Evolutionary conservation across 1,140 invertebrate genomes (phyloP).

Genomic region (Zaprionus africanus): DNA sequence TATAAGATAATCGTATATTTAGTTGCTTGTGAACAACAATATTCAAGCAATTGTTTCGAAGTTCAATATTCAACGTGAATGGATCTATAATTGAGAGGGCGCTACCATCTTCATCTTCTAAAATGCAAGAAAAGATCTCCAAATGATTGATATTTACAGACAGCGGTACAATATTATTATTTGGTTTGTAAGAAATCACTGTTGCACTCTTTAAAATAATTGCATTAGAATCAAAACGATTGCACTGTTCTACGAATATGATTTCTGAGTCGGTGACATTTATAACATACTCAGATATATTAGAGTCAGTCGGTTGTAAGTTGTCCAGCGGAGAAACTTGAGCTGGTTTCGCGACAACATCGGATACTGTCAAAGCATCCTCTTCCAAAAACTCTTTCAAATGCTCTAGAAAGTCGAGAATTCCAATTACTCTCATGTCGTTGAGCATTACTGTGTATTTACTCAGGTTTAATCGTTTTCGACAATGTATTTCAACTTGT

Average conservation of each 20-base stretch:
- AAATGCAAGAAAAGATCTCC: slow-evolving; percentile 96
- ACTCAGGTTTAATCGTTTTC: slow-evolving; percentile 88
- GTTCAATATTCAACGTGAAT: slow-evolving; percentile 91
- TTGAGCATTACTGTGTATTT: slow-evolving; percentile 96
- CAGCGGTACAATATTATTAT: slow-evolving; percentile 89
- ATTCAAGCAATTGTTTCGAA: slow-evolving; percentile 86
- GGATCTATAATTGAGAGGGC: slow-evolving; percentile 98
- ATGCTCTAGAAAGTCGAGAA: slow-evolving; percentile 96
- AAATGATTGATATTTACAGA: slow-evolving; percentile 95
- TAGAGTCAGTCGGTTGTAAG: slow-evolving; percentile 22
- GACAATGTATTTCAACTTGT: slow-evolving; percentile 94
- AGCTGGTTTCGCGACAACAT: slow-evolving; percentile 30
- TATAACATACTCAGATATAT: slow-evolving; percentile 90
- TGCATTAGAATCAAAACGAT: slow-evolving; percentile 94
- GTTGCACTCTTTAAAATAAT: slow-evolving; percentile 97
- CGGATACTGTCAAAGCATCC: slow-evolving; percentile 44
- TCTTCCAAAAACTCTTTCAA: slow-evolving; percentile 91
- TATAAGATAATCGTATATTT: slow-evolving; percentile 95
- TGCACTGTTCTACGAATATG: slow-evolving; percentile 96
- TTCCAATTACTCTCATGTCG: slow-evolving; percentile 97
- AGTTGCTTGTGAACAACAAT: slow-evolving; percentile 89
- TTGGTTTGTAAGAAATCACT: slow-evolving; percentile 92
- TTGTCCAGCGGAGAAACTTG: slow-evolving; percentile 27
- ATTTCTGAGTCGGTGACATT: slow-evolving; percentile 98
- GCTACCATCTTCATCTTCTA: slow-evolving; percentile 96